Conservation (phyloP, 2,113 vertebrate species). For the Limanda limanda region DNA sequence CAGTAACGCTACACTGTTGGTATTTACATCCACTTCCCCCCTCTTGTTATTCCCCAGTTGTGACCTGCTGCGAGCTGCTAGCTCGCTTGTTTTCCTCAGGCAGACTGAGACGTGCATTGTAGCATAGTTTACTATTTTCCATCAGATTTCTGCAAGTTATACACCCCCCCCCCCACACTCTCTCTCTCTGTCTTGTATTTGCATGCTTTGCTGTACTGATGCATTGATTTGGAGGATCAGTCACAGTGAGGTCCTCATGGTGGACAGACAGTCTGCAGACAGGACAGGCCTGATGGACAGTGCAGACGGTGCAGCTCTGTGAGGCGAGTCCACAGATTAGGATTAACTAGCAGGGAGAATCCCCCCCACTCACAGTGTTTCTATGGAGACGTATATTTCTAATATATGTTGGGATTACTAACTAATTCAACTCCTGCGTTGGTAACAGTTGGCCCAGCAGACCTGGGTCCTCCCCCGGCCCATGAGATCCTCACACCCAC, state of each 20-base stretch:
- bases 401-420: background rate
- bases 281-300: conserved; percentile 56
- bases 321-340: conserved; percentile 72
- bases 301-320: conserved; percentile 61
- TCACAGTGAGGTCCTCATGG: background rate
- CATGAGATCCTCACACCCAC: background rate
- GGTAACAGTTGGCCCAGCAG: conserved; percentile 15
- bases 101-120: background rate
- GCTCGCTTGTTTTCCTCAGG: background rate
- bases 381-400: conserved; percentile 45
- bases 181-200: background rate
- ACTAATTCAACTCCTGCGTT: conserved; percentile 5
- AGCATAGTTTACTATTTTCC: background rate
- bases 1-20: conserved; percentile 11
- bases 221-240: background rate
- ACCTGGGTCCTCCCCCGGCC: conserved; percentile 9
- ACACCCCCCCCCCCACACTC: too few relatives aligned
- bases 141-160: background rate
- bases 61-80: conserved; percentile 29
- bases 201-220: background rate
- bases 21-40: background rate
- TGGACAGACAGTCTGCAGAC: conserved; percentile 57
- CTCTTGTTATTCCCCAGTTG: background rate
- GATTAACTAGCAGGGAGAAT: conserved; percentile 61
- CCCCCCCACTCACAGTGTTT: conserved; percentile 24